These are phyloP conservation scores for Tenrec ecaudatus DNA, from an alignment of 2,113 vertebrate genomes.

Conservation along the genomic window DNA sequence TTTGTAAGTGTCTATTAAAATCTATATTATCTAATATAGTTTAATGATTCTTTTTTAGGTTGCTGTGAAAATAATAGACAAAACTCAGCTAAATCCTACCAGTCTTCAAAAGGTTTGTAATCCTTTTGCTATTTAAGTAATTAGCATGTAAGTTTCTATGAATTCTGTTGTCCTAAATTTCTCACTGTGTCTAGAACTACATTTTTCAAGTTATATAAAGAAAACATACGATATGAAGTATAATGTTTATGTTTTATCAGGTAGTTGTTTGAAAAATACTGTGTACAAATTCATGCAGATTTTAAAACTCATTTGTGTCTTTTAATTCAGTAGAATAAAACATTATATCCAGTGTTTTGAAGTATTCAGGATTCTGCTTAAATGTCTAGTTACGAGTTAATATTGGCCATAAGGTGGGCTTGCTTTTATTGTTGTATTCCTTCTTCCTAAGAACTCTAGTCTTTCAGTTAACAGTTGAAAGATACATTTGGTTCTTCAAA, in stretches of 20 bases:
- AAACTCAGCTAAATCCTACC: constrained; percentile 98
- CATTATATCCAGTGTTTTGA: neutral
- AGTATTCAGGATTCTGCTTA: neutral
- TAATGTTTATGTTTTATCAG: neutral
- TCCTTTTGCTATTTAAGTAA: constrained; percentile 18
- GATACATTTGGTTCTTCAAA: neutral
- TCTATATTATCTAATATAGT: constrained; percentile 11
- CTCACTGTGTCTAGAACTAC: neutral
- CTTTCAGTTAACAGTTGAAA: neutral
- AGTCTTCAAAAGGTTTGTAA: constrained; percentile 97
- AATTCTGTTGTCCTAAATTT: constrained; percentile 16
- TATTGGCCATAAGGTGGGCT: neutral
- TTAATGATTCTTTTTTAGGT: constrained; percentile 88
- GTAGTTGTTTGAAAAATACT: constrained; percentile 29
- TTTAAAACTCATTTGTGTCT: neutral
- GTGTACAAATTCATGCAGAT: neutral
- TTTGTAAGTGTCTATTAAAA: constrained; percentile 47
- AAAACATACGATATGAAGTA: neutral
- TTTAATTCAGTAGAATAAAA: constrained; percentile 7
- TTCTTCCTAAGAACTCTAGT: neutral
- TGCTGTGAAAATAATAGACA: constrained; percentile 99
- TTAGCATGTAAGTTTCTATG: constrained; percentile 23
- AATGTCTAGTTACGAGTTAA: neutral
- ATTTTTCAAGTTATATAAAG: neutral
- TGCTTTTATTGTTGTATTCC: neutral